Percentiles rank a stretch among this genome's conserved stretches.
Evolutionary conservation across 2,113 vertebrate species (phyloP).

Genomic region (Promerops cafer): DNA sequence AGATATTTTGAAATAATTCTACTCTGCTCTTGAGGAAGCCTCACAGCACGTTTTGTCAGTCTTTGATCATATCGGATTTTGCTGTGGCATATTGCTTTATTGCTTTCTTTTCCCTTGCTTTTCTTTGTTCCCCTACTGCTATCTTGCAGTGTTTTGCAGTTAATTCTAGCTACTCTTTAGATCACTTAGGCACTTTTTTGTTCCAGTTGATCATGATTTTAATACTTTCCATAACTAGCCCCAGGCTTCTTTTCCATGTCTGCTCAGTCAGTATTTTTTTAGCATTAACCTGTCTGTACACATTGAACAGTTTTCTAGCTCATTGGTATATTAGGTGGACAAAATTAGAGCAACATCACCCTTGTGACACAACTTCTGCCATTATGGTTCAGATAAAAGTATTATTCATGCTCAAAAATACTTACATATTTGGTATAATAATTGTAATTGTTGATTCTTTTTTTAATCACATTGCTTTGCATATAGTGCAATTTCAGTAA

Average conservation of each 20-base stretch:
- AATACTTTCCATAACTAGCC: neutral
- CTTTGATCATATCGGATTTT: constrained; percentile 10
- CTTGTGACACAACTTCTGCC: neutral
- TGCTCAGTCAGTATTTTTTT: neutral
- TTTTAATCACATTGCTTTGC: neutral
- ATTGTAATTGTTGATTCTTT: neutral
- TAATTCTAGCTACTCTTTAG: neutral
- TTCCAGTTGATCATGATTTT: neutral
- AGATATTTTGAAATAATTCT: neutral
- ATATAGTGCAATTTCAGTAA: neutral
- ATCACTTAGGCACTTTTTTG: neutral
- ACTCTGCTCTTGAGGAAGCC: neutral
- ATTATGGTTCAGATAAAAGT: neutral
- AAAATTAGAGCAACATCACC: neutral
- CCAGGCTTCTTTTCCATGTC: neutral
- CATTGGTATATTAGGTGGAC: neutral
- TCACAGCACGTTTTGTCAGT: constrained; percentile 5
- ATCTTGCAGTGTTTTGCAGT: neutral
- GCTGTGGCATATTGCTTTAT: neutral
- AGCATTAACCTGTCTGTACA: neutral
- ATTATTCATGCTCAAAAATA: neutral
- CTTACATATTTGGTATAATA: neutral
- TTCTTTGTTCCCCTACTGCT: neutral
- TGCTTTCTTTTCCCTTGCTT: neutral
- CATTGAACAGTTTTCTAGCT: neutral